Conservation (phyloP, 2,113 vertebrate species). For the Cygnus buccinator region DNA sequence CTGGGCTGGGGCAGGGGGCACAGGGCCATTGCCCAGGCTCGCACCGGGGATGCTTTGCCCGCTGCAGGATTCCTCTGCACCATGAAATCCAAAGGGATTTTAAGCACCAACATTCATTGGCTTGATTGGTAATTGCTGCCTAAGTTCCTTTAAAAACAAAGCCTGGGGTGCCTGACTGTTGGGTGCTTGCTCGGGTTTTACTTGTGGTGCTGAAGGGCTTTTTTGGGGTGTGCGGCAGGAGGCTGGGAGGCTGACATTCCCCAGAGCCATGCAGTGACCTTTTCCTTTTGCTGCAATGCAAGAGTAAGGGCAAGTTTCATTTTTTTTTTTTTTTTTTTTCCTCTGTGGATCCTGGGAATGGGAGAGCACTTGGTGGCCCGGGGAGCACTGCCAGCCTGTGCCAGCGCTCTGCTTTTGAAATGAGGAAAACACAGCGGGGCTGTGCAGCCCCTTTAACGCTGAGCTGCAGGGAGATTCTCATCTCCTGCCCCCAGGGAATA, state of each 20-base stretch:
- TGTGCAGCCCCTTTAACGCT: background rate
- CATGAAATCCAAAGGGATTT: background rate
- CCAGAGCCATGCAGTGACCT: background rate
- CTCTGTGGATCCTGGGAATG: background rate
- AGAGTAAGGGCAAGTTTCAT: background rate
- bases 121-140: background rate
- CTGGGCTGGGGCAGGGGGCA: background rate
- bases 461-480: background rate
- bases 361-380: background rate
- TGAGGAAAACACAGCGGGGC: background rate
- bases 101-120: background rate
- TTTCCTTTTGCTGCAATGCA: background rate
- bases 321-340: background rate
- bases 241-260: background rate
- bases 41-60: fast-evolving
- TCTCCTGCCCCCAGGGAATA: background rate
- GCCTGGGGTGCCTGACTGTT: fast-evolving
- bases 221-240: fast-evolving
- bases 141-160: background rate
- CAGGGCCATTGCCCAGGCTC: background rate
- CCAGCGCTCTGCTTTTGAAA: background rate
- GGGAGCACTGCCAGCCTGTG: background rate
- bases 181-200: background rate
- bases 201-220: background rate
- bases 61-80: background rate